Base-by-base conservation (phyloP, 2,888 invertebrate genomes). In the Archaeoteleia sp. region DNA sequence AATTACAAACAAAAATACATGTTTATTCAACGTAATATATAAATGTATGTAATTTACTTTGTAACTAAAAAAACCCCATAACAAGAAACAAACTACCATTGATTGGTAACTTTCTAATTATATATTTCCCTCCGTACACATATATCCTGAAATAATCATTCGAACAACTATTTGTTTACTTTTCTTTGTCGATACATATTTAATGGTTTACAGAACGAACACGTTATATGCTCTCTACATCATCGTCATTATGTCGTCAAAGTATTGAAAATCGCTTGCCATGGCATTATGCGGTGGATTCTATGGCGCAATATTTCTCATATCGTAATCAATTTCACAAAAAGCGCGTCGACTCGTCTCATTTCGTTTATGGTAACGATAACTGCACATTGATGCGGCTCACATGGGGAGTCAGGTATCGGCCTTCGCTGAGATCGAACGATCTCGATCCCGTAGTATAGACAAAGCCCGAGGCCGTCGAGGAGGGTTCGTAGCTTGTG, bases 381-480 rank as follows among this genome's bases (percentile, higher is more conserved):
- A 63, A 63, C 63, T 48, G 63, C 55, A 25, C 43, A 43, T 63
- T 63, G 63, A 63, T 55, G 62, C 42, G 54, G 7, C 40, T 40
- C 15, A 12, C 20, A 39, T 32, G 54, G 58, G 48, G 46, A 46
- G 61, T 54, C 40, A 49, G 67, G 53, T 49, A 42, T 49, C 48
- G 51, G 35, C 30, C 58, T 67, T 55, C 23, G 32, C 45, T n/a
- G 48, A 43, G 69, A 66, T 68, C 54, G 70, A 68, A 68, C 57
- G 53, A 42, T 37, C 27, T 13, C 29, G 48, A 67, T 58, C 48
- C 46, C 53, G 43, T 55, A 39, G 49, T 65, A 60, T 60, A 69
- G 71, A 71, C 71, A 72, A 72, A 49, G 45, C 63, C 63, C 60
- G 67, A 35, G 60, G 71, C 68, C 65, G 45, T 60, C 67, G 66